phyloP scores from a whole-genome alignment of 2,797 vertebrate species.

The Manis pentadactyla region DNA sequence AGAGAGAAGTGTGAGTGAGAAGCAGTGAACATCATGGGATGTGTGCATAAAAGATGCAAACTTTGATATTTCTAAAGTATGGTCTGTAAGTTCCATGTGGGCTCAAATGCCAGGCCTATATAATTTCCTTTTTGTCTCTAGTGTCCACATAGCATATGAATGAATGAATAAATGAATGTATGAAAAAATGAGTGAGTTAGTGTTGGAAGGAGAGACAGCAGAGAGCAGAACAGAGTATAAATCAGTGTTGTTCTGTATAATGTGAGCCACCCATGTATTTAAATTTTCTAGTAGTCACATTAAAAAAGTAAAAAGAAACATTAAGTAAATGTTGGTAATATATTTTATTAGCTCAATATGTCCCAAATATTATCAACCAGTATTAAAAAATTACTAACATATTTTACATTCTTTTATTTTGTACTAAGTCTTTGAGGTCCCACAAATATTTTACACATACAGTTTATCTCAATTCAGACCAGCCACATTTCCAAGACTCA shows the following conservation, averaged over 20 bases:
- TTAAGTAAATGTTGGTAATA: background rate
- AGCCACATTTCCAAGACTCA: background rate
- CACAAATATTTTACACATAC: background rate
- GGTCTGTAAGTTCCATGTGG: background rate
- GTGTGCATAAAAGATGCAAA: too few relatives aligned
- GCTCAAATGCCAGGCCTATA: background rate
- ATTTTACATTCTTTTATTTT: background rate
- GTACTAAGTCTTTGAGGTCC: background rate
- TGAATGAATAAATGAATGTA: background rate
- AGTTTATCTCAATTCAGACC: background rate
- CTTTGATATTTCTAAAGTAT: background rate
- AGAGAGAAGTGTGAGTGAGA: background rate
- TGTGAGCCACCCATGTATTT: background rate
- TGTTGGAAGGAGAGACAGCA: background rate
- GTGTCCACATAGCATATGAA: background rate
- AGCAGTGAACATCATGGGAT: background rate
- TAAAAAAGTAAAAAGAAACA: background rate
- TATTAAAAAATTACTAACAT: background rate
- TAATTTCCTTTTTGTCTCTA: background rate
- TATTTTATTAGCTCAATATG: background rate
- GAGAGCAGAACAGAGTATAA: background rate
- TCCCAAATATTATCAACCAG: background rate
- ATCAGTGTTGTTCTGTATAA: too few relatives aligned
- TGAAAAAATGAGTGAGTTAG: background rate
- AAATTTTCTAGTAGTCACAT: background rate